phyloP scores from a whole-genome alignment of 2,888 invertebrate genomes.

The Tachina fera region DNA sequence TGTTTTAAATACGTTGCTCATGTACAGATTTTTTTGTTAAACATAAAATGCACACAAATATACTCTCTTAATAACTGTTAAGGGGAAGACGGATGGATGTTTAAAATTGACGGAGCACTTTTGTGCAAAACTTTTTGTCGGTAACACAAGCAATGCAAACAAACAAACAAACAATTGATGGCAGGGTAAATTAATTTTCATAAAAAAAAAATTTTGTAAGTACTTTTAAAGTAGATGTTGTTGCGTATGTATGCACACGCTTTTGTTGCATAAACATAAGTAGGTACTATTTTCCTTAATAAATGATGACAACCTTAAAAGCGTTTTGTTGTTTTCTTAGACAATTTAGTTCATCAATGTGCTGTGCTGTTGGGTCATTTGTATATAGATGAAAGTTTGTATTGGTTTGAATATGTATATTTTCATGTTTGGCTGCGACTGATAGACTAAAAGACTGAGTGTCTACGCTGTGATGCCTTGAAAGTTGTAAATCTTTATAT shows the following conservation, averaged over 20 bases:
- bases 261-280: background rate
- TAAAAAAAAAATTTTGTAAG: constrained; percentile 46
- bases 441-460: constrained; percentile 19
- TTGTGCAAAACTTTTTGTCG: constrained; percentile 49
- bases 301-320: constrained; percentile 74
- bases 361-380: constrained; percentile 59
- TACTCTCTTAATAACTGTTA: background rate
- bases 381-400: background rate
- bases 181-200: constrained; percentile 18
- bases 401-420: background rate
- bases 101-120: constrained; percentile 59
- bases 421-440: background rate
- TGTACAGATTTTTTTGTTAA: constrained; percentile 26
- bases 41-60: background rate
- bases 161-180: background rate
- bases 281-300: constrained; percentile 65
- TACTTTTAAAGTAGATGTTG: constrained; percentile 55
- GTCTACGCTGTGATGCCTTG: constrained; percentile 7
- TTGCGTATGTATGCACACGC: background rate
- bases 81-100: constrained; percentile 28
- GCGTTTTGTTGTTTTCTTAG: constrained; percentile 73
- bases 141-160: background rate
- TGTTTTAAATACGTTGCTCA: constrained; percentile 51
- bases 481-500: constrained; percentile 42
- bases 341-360: constrained; percentile 66